Base-by-base conservation (phyloP, 1,140 invertebrate genomes). In the Araneus ventricosus region DNA sequence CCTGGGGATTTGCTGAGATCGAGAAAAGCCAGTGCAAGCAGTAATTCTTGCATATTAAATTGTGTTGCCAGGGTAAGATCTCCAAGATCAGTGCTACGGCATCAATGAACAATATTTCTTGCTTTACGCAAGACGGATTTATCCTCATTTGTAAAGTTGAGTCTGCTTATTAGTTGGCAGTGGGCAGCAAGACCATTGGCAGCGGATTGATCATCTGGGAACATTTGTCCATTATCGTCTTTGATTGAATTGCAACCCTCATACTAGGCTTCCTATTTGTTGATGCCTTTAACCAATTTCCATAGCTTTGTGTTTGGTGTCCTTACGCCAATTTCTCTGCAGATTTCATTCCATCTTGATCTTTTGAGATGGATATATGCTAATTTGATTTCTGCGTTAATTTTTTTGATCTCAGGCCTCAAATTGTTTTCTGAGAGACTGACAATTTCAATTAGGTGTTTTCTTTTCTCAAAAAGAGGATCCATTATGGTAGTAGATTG, bases 351-450 rank as follows among this genome's bases (percentile, higher is more conserved):
- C 10, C 10, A 88, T 88, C 17, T 67, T 24, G 5, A 24, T 39
- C 61, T 67, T 39, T 67, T 88, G 41, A 88, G 86, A 0, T 88
- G 86, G 4, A 61, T 1, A 30, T 88, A 84, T 22, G 61, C 34
- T 67, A 88, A 41, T 45, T 67, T 70, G 20, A 88, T 88, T 24
- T 88, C 61, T 67, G 61, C 86, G 27, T 88, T 88, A n/a, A n/a
- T n/a, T n/a, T n/a, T n/a, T n/a, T n/a, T n/a, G n/a, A n/a, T n/a
- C n/a, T n/a, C n/a, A n/a, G 41, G 63, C 63, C 37, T 88, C 37
- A 88, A 61, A 30, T 88, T 88, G 37, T 27, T 17, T 8, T 63
- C 37, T 39, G 59, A 37, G 27, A 63, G n/a, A 27, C 52, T 63
- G 59, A 30, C 30, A 34, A 57, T 75, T n/a, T n/a, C n/a, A n/a